Percentiles rank a stretch among this genome's conserved stretches.
Evolutionary conservation across 2,797 vertebrate species (phyloP).

Genomic region (Diceros bicornis): DNA sequence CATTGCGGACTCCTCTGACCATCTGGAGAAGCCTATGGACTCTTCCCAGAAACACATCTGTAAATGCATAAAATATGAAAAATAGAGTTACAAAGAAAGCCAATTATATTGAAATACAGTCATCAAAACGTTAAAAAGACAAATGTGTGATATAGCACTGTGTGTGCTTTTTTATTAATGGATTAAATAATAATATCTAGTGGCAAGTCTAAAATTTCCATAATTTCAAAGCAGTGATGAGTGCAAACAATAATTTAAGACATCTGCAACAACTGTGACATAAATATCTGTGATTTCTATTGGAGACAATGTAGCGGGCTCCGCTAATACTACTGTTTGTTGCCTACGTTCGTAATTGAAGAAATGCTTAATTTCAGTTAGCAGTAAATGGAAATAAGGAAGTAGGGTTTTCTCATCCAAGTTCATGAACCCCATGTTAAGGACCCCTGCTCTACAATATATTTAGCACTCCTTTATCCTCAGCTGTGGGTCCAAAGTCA

Average conservation of each 20-base stretch:
- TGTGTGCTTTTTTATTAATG: constrained; percentile 26
- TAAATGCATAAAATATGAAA: constrained; percentile 31
- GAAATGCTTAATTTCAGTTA: constrained; percentile 32
- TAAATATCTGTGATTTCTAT: neutral
- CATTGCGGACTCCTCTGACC: neutral
- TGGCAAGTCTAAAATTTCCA: constrained; percentile 51
- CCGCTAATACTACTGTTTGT: neutral
- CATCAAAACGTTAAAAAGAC: constrained; percentile 69
- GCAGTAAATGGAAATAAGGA: constrained; percentile 6
- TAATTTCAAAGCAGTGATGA: constrained; percentile 55
- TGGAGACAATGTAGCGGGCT: neutral
- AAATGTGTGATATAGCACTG: neutral
- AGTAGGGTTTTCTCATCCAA: neutral
- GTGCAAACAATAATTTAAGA: constrained; percentile 48
- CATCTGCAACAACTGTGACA: neutral
- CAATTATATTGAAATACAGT: constrained; percentile 58
- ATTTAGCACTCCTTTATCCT: neutral
- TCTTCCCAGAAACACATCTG: constrained; percentile 40
- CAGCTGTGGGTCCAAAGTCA: neutral
- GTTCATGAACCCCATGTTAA: neutral
- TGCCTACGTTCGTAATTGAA: neutral
- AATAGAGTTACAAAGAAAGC: constrained; percentile 31
- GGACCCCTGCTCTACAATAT: neutral
- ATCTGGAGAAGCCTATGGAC: neutral
- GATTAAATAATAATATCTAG: constrained; percentile 56